A percentile compares a stretch with the other conserved stretches of the same genome.
phyloP scores from a whole-genome alignment of 53 echinoderm and acorn worm genomes.

The Holothuria scabra region DNA sequence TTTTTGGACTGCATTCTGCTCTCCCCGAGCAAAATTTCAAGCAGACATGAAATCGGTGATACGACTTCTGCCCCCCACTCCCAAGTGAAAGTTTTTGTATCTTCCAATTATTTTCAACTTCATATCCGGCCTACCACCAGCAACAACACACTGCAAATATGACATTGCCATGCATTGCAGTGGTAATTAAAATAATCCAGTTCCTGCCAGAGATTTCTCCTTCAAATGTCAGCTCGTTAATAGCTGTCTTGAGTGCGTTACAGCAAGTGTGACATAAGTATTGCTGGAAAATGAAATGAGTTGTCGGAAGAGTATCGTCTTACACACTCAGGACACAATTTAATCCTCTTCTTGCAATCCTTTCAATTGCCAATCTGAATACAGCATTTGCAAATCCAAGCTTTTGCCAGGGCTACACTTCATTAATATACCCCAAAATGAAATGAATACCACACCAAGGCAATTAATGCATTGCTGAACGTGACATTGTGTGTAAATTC shows the following conservation, averaged over 20 bases:
- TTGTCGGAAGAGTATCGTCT: constrained; percentile 36
- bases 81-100: no score
- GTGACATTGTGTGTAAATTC: constrained; percentile 49
- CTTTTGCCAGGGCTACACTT: constrained; percentile 36
- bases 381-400: constrained; percentile 29
- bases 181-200: constrained; percentile 39
- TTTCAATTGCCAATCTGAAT: constrained; percentile 40
- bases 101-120: no score
- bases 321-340: constrained; percentile 46
- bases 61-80: no score
- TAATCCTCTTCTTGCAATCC: constrained; percentile 36
- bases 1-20: no score
- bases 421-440: constrained; percentile 41
- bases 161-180: constrained; percentile 22
- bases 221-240: constrained; percentile 36
- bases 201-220: neutral
- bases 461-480: constrained; percentile 44
- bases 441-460: constrained; percentile 35
- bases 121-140: no score
- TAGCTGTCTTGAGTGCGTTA: constrained; percentile 27
- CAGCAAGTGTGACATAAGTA: constrained; percentile 22
- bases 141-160: neutral
- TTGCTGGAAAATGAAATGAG: constrained; percentile 37
- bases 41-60: no score
- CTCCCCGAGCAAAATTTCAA: no score